Evolutionary conservation across 2,797 vertebrate species (phyloP), one percentile per base, ranked within the genome.

Genomic region (Spondyliosoma cantharus): DNA sequence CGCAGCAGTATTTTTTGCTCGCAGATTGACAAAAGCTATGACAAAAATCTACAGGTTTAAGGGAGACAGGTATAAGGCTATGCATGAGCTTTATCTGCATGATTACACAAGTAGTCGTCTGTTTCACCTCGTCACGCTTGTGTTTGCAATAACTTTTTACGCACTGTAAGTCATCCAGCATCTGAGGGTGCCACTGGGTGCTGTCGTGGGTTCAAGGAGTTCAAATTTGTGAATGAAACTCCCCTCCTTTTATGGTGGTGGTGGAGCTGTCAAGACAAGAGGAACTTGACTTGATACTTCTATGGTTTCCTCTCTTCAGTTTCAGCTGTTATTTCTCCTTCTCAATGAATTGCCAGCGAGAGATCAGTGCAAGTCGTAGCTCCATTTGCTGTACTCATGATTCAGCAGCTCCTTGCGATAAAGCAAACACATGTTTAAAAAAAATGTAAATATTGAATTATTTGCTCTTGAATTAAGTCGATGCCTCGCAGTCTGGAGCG

Each of bases 191-290:
- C 43, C 42, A 24, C 59, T 13, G 50, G 61, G 37, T 49, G 64
- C 72, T 56, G 78, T 71, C 60, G 7, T 1, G 56, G 70, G 79
- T 85, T 91, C 77, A 88, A 59, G 16, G 67, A 59, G 85, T 82
- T 57, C 84, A 89, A 78, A 90, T 91, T 92, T 93, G 90, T 94
- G 92, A 94, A 94, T 94, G 91, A 90, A 90, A 65, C 60, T 72
- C 80, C 81, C 72, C 86, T 89, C 91, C 88, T 85, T 90, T 88
- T 93, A 91, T 90, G 90, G 89, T 86, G 82, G 59, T 80, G 68
- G 45, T 29, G 24, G n/a, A 70, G 72, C 27, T 79, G 69, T 88
- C 17, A 69, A 57, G 57, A 65, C 43, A 87, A 72, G 80, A 80
- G 84, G 91, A 91, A 90, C 81, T 81, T 63, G n/a, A 75, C 53